phyloP scores from a whole-genome alignment of 2,113 vertebrate genomes.

The Manacus vitellinus region DNA sequence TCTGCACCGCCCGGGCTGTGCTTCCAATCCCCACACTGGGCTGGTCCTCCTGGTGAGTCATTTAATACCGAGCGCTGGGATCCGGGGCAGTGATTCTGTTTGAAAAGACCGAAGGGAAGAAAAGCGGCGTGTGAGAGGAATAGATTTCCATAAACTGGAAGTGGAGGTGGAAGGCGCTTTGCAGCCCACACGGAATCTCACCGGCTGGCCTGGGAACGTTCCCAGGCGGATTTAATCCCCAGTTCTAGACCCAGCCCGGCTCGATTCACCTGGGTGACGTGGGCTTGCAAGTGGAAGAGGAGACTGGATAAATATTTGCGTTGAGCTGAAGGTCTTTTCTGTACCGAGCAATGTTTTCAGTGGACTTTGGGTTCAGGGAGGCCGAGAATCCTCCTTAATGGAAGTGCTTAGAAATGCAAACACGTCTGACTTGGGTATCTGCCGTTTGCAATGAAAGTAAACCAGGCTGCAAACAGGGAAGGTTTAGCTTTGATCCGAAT shows the following conservation, averaged over 20 bases:
- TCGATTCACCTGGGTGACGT: background rate
- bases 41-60: background rate
- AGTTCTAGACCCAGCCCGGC: background rate
- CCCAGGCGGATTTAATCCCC: background rate
- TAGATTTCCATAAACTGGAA: background rate
- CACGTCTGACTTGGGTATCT: background rate
- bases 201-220: background rate
- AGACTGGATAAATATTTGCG: background rate
- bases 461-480: background rate
- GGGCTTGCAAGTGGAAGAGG: background rate
- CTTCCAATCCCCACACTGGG: rapidly evolving
- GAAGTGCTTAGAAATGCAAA: background rate
- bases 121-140: background rate
- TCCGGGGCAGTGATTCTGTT: background rate
- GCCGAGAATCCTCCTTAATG: background rate
- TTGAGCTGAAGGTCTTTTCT: background rate
- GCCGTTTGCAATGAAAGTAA: background rate
- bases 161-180: background rate
- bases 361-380: background rate
- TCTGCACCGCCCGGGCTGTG: rapidly evolving
- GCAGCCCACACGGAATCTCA: background rate
- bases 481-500: background rate
- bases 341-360: background rate
- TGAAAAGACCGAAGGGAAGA: background rate
- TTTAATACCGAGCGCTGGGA: rapidly evolving